Percentiles rank a stretch among this genome's conserved stretches.
These are phyloP conservation scores for Lasioglossum lativentre DNA, from an alignment of 2,888 invertebrate species.

Conservation along the genomic window DNA sequence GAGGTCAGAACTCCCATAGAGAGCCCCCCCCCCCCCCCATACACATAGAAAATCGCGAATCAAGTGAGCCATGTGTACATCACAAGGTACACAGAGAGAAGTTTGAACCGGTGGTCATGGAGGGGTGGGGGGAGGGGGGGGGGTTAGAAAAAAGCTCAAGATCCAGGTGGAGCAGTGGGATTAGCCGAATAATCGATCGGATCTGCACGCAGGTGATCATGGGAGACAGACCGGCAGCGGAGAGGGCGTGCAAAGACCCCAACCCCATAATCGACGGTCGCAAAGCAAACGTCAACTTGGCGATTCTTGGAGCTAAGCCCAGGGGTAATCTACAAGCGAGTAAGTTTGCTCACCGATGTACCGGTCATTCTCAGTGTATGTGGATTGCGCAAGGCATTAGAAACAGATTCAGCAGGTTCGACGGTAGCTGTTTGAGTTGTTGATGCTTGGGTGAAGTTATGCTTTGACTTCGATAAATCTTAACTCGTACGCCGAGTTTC, in stretches of 20 bases:
- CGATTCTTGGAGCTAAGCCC: constrained; percentile 98
- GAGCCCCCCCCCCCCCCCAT: not conserved
- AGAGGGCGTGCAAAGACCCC: constrained; percentile 98
- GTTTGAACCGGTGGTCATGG: not conserved
- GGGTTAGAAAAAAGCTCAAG: constrained; percentile 18
- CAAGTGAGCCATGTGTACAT: not conserved
- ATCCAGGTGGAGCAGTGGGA: constrained; percentile 54
- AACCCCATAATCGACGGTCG: constrained; percentile 99
- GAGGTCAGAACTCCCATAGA: not conserved
- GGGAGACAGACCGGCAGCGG: constrained; percentile 97
- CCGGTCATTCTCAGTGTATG: constrained; percentile 24
- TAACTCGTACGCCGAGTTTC: not conserved
- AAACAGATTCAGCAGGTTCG: constrained; percentile 19
- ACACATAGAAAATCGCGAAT: not conserved
- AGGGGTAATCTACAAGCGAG: constrained; percentile 94
- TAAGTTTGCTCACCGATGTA: constrained; percentile 84
- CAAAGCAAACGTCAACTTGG: constrained; percentile 99
- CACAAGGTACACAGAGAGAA: not conserved
- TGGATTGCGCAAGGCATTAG: constrained; percentile 20
- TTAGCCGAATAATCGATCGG: constrained; percentile 63
- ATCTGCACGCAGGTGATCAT: constrained; percentile 94
- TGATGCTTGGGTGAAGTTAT: constrained; percentile 17
- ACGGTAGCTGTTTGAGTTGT: constrained; percentile 16
- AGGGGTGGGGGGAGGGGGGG: not conserved
- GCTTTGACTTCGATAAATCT: constrained; percentile 14